Evolutionary conservation across 2,113 vertebrate species (phyloP), one percentile per base, ranked within the genome.

Genomic region (Coptodon bakossiorum): DNA sequence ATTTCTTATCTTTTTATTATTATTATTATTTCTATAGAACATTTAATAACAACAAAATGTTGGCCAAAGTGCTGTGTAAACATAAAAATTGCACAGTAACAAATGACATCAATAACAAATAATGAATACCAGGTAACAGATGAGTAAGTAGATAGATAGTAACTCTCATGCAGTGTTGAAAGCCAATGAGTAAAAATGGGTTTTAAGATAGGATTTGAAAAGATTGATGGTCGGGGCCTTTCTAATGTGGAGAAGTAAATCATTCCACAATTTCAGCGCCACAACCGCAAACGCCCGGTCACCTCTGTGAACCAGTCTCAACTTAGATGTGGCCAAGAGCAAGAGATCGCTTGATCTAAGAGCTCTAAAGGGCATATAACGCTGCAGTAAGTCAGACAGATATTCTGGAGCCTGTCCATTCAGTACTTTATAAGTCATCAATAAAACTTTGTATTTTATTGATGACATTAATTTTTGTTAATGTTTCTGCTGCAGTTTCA

Each of bases 401-500:
- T 3, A 59, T 59, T 59, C 13, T 59, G 13, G 13, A 59, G 24
- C 24, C 56, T 57, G 13, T 29, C 24, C 56, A 57, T 57, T 57
- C 56, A 57, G 56, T 16, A 24, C 56, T 29, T 16, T 57, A 57
- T 29, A 57, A 57, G 56, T 57, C 7, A 57, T 57, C 56, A 57
- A 29, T 57, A 57, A 16, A 57, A 29, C 29, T 57, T 14, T 29
- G 54, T 8, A 29, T 57, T 57, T 57, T 57, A 57, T 9, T 57
- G 56, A 57, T 57, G 13, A 59, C 53, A 56, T 56, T 57, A 8
- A 6, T 13, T n/a, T 22, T 40, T 81, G 2, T 16, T 10, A 24
- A 54, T 57, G 40, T 83, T 14, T 86, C 17, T 36, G 6, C 68
- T 61, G n/a, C 88, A 97, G 97, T 81, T 80, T 94, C 6, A 95